phyloP scores from a whole-genome alignment of 2,888 invertebrate genomes.

The Cerastis leucographa region DNA sequence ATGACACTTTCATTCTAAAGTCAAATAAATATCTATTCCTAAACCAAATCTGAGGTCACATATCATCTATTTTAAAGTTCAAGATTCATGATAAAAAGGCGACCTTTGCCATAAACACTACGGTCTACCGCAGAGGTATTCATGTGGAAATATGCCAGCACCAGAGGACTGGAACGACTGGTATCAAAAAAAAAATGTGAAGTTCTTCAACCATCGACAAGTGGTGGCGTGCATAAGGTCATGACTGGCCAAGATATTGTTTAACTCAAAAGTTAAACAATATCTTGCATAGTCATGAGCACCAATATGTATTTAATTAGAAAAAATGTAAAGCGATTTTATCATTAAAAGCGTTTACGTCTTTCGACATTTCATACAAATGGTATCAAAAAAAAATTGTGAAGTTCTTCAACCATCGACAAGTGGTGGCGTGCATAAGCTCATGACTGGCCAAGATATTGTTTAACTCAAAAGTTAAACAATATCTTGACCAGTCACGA shows the following conservation, averaged over 20 bases:
- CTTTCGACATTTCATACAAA: no score
- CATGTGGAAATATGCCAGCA: not conserved
- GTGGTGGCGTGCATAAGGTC: not conserved
- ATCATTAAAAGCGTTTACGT: no score
- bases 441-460: no score
- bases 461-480: no score
- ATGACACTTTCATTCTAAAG: not conserved
- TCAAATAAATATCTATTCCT: not conserved
- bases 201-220: not conserved
- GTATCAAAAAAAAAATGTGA: not conserved
- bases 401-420: not conserved
- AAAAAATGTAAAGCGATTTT: not conserved
- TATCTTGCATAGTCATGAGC: no score
- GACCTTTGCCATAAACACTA: not conserved
- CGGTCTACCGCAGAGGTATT: not conserved
- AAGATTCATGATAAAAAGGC: not conserved
- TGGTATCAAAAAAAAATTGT: no score
- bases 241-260: no score
- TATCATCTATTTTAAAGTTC: not conserved
- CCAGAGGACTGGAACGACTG: no score
- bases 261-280: no score
- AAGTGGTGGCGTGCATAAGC: not conserved
- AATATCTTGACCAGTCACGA: no score
- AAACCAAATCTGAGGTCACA: not conserved
- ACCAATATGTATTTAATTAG: not conserved